Percentiles rank a stretch among this genome's conserved stretches.
Conservation (phyloP, 2,797 vertebrate species). For the Champsocephalus gunnari region DNA sequence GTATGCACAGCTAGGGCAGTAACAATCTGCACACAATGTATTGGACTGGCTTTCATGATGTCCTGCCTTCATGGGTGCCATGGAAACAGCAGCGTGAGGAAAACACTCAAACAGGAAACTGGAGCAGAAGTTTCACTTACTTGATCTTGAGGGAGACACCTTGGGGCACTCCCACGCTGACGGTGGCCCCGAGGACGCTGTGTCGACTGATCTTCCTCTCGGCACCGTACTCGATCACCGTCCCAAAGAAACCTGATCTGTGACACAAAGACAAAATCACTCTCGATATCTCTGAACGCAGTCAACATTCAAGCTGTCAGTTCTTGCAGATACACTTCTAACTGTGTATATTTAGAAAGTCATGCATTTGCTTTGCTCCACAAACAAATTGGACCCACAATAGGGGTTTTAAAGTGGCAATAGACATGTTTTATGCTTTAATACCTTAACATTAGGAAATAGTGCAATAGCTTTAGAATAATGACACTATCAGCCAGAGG, state of each 20-base stretch:
- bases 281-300: neutral
- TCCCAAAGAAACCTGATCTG: constrained; percentile 97
- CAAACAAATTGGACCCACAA: neutral
- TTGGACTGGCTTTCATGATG: constrained; percentile 2
- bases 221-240: constrained; percentile 95
- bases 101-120: constrained; percentile 14
- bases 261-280: constrained; percentile 42
- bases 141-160: constrained; percentile 98
- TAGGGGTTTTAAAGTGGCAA: no score
- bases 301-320: neutral
- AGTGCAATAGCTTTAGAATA: no score
- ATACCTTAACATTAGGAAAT: no score
- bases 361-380: neutral
- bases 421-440: no score
- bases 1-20: neutral
- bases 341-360: neutral
- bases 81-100: constrained; percentile 6
- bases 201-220: constrained; percentile 98
- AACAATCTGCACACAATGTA: neutral
- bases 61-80: neutral
- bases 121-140: constrained; percentile 81
- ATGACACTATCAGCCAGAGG: no score
- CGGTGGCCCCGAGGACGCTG: constrained; percentile 93
- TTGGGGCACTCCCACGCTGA: constrained; percentile 96
- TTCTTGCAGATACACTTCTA: neutral